phyloP scores from a whole-genome alignment of 1,140 invertebrate genomes.

The Neoseiulus cucumeris region DNA sequence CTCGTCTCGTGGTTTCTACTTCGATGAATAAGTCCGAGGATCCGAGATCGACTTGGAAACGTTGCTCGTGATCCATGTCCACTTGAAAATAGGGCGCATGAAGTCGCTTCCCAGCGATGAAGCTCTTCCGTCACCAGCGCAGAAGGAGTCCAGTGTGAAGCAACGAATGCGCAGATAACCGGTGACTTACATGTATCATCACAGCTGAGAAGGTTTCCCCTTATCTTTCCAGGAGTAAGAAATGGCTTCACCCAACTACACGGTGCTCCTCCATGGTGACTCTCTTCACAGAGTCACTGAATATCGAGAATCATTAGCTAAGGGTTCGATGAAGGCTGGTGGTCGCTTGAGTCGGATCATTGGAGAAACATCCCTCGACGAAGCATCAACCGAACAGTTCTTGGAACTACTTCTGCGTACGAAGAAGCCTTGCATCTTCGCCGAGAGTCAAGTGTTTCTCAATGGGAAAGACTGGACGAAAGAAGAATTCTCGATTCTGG shows the following conservation, averaged over 20 bases:
- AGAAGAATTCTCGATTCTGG: neutral
- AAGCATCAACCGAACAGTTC: neutral
- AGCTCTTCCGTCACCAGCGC: too few relatives aligned
- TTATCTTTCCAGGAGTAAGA: too few relatives aligned
- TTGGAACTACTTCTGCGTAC: neutral
- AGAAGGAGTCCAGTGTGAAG: too few relatives aligned
- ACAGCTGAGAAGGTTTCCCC: too few relatives aligned
- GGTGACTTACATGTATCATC: too few relatives aligned
- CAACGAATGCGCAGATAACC: too few relatives aligned
- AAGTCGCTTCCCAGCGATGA: too few relatives aligned
- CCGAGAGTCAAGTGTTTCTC: neutral
- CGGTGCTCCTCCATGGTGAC: neutral
- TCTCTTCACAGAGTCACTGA: neutral
- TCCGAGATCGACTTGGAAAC: too few relatives aligned
- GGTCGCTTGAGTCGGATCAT: neutral
- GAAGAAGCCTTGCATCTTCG: neutral
- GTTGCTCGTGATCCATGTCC: too few relatives aligned
- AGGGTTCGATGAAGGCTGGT: neutral
- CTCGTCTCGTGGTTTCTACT: too few relatives aligned
- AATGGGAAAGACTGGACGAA: neutral
- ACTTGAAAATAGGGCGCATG: too few relatives aligned
- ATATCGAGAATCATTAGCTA: neutral
- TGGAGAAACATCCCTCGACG: neutral
- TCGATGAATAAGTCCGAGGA: too few relatives aligned
- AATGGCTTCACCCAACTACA: neutral